phyloP scores from a whole-genome alignment of 2,113 vertebrate species.

The Steatornis caripensis region DNA sequence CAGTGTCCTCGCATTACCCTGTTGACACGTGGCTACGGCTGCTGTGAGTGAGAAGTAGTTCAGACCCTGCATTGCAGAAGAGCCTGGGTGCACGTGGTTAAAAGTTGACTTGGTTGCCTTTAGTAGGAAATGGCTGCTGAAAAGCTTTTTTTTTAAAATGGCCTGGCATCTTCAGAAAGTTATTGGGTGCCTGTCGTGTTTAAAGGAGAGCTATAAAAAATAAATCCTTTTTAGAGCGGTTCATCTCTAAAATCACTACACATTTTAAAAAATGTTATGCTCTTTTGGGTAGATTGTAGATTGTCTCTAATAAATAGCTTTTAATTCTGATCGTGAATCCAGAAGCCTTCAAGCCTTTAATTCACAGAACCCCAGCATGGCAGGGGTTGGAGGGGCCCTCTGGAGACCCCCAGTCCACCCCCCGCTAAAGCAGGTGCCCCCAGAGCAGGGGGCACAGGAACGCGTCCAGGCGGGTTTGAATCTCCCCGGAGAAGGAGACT shows the following conservation, averaged over 20 bases:
- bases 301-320: background rate
- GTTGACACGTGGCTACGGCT: background rate
- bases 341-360: background rate
- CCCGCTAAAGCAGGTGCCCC: too few species aligned
- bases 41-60: background rate
- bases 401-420: too few species aligned
- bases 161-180: background rate
- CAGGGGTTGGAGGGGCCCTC: too few species aligned
- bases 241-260: background rate
- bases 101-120: background rate
- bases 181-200: background rate
- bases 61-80: background rate
- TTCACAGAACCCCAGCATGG: too few species aligned
- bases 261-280: background rate
- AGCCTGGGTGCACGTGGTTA: background rate
- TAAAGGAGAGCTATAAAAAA: background rate
- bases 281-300: background rate
- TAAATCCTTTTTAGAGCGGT: background rate
- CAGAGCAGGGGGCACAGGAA: too few species aligned
- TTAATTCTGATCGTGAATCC: background rate
- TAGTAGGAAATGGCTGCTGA: background rate
- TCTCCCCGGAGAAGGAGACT: too few species aligned
- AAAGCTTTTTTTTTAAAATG: background rate
- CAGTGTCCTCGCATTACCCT: fast-evolving
- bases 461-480: too few species aligned